Percentiles rank a stretch among this genome's conserved stretches.
phyloP scores from a whole-genome alignment of 2,888 invertebrate species.

The Morinoia aosen region DNA sequence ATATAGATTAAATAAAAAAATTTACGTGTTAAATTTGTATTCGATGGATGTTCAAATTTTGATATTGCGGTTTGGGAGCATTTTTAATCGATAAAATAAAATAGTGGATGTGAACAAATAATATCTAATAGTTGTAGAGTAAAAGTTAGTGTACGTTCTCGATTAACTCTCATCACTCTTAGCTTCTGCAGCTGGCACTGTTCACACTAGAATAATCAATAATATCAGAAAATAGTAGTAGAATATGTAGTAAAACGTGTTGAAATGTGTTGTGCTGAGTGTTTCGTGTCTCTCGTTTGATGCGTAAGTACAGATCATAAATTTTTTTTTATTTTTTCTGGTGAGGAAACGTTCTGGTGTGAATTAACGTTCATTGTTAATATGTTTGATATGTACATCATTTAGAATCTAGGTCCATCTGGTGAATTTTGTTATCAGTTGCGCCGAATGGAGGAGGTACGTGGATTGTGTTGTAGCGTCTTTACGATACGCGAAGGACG shows the following conservation, averaged over 20 bases:
- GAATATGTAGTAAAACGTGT: neutral
- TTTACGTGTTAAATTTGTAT: neutral
- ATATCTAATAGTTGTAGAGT: neutral
- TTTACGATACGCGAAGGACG: no score
- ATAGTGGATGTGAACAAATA: neutral
- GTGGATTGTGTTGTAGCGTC: neutral
- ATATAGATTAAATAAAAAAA: neutral
- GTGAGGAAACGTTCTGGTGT: no score
- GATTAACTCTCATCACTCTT: neutral
- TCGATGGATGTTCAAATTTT: neutral
- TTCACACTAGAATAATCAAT: slow-evolving; percentile 24
- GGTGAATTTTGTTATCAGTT: neutral
- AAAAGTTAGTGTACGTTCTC: neutral
- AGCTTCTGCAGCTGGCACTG: slow-evolving; percentile 48
- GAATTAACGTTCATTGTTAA: no score
- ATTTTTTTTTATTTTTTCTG: neutral
- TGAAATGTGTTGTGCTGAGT: neutral
- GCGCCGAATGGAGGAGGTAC: neutral
- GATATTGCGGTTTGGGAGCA: neutral
- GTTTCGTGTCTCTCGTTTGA: neutral
- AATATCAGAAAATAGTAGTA: neutral
- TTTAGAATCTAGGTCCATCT: neutral
- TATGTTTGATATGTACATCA: no score
- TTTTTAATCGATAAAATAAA: neutral
- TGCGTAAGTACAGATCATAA: neutral